phyloP scores from a whole-genome alignment of 2,797 vertebrate species.

The Leptodactylus fallax region DNA sequence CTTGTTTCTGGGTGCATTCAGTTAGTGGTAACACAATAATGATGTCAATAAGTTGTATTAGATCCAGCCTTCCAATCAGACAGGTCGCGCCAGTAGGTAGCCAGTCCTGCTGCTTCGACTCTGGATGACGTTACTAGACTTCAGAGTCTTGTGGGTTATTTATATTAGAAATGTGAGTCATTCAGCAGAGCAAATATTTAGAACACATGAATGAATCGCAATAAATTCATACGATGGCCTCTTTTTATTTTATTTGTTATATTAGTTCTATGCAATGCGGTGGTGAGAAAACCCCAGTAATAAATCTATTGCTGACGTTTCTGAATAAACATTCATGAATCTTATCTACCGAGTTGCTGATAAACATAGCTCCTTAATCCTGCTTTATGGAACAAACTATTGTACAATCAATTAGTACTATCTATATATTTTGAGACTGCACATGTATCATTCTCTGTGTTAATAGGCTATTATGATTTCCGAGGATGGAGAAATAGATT shows the following conservation, averaged over 20 bases:
- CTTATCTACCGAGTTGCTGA: neutral
- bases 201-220: neutral
- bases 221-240: neutral
- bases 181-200: neutral
- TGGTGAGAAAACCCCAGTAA: neutral
- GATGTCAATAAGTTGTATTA: conserved; percentile 27
- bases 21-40: conserved; percentile 62
- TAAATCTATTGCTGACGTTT: neutral
- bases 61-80: neutral
- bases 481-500: neutral
- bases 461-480: neutral
- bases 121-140: neutral
- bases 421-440: neutral
- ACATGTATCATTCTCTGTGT: neutral
- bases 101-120: too few species aligned
- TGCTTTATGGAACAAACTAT: neutral
- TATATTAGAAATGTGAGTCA: neutral
- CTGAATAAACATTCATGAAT: conserved; percentile 3
- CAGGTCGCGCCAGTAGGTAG: neutral
- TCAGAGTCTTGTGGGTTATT: neutral
- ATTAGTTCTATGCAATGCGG: neutral
- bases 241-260: conserved; percentile 7
- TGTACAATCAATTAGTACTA: neutral
- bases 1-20: conserved; percentile 64
- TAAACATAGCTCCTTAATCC: neutral